These are phyloP conservation scores for Natator depressus DNA, from an alignment of 2,113 vertebrate genomes.

Conservation along the genomic window DNA sequence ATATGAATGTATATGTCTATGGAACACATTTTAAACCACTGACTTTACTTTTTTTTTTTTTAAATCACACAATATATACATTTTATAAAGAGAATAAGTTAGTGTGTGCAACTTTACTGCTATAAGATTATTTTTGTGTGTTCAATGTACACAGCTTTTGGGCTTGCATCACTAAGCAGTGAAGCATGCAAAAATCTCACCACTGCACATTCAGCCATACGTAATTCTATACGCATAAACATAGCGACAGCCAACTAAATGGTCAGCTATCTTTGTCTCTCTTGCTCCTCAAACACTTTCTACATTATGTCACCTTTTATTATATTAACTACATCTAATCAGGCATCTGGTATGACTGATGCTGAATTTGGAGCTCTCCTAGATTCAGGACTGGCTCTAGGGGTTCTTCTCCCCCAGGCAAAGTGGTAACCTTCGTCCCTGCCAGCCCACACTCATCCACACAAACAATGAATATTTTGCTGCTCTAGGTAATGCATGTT, in stretches of 20 bases:
- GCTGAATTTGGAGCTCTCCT: background rate
- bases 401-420: background rate
- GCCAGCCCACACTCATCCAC: background rate
- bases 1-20: background rate
- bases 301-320: background rate
- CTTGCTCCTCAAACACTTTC: background rate
- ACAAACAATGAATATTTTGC: background rate
- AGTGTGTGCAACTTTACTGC: background rate
- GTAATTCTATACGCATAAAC: background rate
- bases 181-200: background rate
- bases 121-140: background rate
- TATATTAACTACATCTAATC: background rate
- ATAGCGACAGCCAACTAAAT: background rate
- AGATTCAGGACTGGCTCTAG: accelerated
- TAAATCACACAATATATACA: background rate
- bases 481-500: background rate
- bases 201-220: background rate
- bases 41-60: background rate
- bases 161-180: background rate
- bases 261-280: background rate
- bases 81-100: background rate
- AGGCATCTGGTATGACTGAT: accelerated
- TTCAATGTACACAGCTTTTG: background rate
- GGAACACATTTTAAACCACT: background rate
- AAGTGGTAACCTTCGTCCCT: too few species aligned